Evolutionary conservation across 2,888 invertebrate genomes (phyloP).

Genomic region (Serrognathus titanus): DNA sequence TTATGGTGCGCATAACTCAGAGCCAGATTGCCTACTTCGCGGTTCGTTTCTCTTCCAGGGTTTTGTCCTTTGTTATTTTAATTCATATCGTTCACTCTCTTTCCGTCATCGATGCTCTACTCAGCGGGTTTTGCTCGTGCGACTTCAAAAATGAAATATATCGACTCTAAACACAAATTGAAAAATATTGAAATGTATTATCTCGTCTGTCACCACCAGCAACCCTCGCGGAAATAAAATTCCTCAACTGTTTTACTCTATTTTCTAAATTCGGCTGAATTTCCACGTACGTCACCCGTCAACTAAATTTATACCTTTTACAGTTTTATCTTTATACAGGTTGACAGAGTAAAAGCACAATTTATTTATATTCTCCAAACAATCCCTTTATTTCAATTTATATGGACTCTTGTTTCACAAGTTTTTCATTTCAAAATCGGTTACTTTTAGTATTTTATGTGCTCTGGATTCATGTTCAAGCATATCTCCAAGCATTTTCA

Average conservation of each 20-base stretch:
- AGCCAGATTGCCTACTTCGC: slow-evolving; percentile 39
- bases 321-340: no score
- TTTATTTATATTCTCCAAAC: no score
- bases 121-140: slow-evolving; percentile 15
- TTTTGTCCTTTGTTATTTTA: slow-evolving; percentile 33
- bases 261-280: neutral
- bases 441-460: no score
- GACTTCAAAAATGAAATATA: slow-evolving; percentile 19
- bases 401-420: no score
- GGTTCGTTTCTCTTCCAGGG: slow-evolving; percentile 36
- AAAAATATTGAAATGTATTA: slow-evolving; percentile 21
- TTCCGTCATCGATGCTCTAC: slow-evolving; percentile 12
- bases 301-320: neutral
- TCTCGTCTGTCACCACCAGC: slow-evolving; percentile 5
- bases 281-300: neutral
- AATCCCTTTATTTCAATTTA: no score
- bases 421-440: no score
- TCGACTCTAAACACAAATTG: slow-evolving; percentile 19
- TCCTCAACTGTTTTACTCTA: neutral
- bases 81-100: slow-evolving; percentile 27
- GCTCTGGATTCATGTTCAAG: no score
- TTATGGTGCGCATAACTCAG: slow-evolving; percentile 34
- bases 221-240: neutral
- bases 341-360: no score
- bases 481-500: no score